A percentile compares a stretch with the other conserved stretches of the same genome.
phyloP scores from a whole-genome alignment of 1,140 invertebrate genomes.

The Lanistes nyassanus region DNA sequence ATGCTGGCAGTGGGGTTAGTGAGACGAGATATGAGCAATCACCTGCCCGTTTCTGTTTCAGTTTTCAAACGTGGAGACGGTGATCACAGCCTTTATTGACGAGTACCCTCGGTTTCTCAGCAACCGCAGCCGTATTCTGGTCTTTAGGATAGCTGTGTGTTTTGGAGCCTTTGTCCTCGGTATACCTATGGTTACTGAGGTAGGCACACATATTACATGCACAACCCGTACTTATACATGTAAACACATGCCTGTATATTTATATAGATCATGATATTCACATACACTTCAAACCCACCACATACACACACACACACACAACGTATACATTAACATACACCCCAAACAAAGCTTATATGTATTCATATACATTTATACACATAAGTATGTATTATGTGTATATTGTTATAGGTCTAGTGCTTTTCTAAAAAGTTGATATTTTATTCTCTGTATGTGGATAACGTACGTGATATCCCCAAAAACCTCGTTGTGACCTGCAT shows the following conservation, averaged over 20 bases:
- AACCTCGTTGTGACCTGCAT: not conserved
- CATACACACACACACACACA: conserved; percentile 6
- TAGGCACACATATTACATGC: conserved; percentile 15
- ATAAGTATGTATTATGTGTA: not conserved
- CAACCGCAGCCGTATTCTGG: not conserved
- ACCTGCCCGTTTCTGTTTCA: conserved; percentile 18
- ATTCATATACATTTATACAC: not conserved
- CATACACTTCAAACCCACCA: not conserved
- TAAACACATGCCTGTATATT: not conserved
- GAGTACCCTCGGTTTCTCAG: conserved; percentile 27
- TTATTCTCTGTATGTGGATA: too few relatives aligned
- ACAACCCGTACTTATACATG: not conserved
- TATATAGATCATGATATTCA: not conserved
- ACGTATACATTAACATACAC: not conserved
- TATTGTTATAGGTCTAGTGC: not conserved
- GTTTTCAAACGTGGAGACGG: conserved; percentile 35
- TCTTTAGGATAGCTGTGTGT: conserved; percentile 30
- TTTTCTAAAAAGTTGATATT: too few relatives aligned
- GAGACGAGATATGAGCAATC: too few relatives aligned
- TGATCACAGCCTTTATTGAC: conserved; percentile 33
- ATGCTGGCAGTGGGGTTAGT: too few relatives aligned
- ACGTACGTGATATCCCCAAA: too few relatives aligned
- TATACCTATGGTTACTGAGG: conserved; percentile 33
- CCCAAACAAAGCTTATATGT: too few relatives aligned
- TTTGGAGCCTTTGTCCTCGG: conserved; percentile 29